Conservation (phyloP, 2,797 vertebrate species). For the Selene dorsalis region DNA sequence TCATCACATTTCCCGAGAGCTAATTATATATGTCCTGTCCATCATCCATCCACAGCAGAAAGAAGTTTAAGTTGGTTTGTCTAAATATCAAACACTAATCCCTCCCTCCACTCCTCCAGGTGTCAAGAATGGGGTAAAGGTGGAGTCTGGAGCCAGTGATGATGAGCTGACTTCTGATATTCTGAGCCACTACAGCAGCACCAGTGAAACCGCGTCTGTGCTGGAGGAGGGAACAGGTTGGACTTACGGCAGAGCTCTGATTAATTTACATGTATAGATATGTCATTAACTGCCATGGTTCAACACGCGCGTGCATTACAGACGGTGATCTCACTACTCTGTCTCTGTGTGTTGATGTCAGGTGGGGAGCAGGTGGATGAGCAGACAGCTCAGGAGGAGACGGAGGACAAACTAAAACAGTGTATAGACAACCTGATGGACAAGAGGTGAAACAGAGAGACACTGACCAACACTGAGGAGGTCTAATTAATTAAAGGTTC, state of each 20-base stretch:
- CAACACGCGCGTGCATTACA: too few relatives aligned
- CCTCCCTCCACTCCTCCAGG: slow-evolving; percentile 65
- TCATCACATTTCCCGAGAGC: background rate
- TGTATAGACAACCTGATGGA: slow-evolving; percentile 92
- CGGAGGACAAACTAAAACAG: slow-evolving; percentile 93
- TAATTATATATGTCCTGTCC: background rate
- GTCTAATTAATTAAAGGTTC: too few relatives aligned
- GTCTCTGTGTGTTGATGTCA: slow-evolving; percentile 48
- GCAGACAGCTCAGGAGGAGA: slow-evolving; percentile 90
- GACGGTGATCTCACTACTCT: too few relatives aligned
- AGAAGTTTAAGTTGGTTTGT: background rate
- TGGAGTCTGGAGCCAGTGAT: slow-evolving; percentile 91
- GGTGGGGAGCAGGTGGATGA: slow-evolving; percentile 88
- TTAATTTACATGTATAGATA: background rate
- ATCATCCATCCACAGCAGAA: too few relatives aligned
- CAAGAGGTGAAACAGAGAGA: slow-evolving; percentile 82
- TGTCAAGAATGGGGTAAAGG: slow-evolving; percentile 84
- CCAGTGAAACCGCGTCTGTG: slow-evolving; percentile 89
- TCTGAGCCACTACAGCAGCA: slow-evolving; percentile 91
- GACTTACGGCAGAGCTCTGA: slow-evolving; percentile 8
- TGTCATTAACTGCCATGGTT: too few relatives aligned
- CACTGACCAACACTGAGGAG: too few relatives aligned
- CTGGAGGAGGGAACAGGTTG: slow-evolving; percentile 89
- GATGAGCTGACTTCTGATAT: slow-evolving; percentile 92
- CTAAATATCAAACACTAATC: background rate